Base-by-base conservation (phyloP, 1,140 invertebrate genomes). In the Diorhabda sublineata region DNA sequence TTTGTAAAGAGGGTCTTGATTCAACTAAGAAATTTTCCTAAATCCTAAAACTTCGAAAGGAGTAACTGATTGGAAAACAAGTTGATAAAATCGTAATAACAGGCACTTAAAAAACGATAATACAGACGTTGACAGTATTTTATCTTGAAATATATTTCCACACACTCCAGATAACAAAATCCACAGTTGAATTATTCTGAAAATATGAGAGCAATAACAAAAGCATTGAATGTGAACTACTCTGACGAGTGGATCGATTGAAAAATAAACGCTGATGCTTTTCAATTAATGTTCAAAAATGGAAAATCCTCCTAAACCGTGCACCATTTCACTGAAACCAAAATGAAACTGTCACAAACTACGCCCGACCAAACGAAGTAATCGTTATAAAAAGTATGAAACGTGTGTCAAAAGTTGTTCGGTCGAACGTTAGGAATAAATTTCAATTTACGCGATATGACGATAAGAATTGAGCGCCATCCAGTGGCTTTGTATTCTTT, bases 201-300 rank as follows among this genome's bases (percentile, higher is more conserved):
- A 63, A 26, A 69, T 70, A 73, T 72, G 68, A 68, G 62, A 58
- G 59, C 66, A 66, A 64, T 61, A 45, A 69, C 62, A 64, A 69
- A 69, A 59, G 62, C 68, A 69, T 65, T 26, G 45, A 65, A 68
- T 69, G 61, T 63, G 70, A 64, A 68, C 45, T 11, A 68, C 52
- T 64, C 66, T 65, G 66, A 26, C 71, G 64, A 66, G 64, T 69
- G 57, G 58, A 52, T n/a, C 63, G 61, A 64, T 58, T 73, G 71
- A 75, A 76, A 76, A 76, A 76, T 73, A 70, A 73, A 75, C 68
- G 66, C 72, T 43, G 57, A 62, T 73, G 75, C 72, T 76, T 77
- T 75, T 76, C 76, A 77, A 77, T 77, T 77, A 77, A 77, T 71
- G 73, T 67, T 73, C 72, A 77, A 77, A 77, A 77, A 77, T 77